These are phyloP conservation scores for Amblyornis subalaris DNA, from an alignment of 2,113 vertebrate genomes.

Conservation along the genomic window DNA sequence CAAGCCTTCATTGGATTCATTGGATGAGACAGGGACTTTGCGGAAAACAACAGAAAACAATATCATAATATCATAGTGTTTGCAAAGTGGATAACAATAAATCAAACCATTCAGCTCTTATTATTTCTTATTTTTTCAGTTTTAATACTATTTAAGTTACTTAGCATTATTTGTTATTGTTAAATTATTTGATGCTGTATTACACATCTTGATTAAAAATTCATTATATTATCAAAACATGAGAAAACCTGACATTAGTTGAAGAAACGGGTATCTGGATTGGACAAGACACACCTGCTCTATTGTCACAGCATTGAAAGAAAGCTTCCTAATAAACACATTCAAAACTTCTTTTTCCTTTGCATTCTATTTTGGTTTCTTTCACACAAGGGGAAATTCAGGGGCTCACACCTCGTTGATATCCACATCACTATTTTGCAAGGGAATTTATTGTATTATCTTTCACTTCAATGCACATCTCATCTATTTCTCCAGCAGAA, in stretches of 20 bases:
- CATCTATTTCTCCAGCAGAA: constrained; percentile 9
- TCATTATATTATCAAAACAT: background rate
- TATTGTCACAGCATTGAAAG: background rate
- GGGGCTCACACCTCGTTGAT: background rate
- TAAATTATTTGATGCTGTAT: background rate
- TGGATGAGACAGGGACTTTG: background rate
- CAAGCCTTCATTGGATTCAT: background rate
- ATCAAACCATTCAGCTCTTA: background rate
- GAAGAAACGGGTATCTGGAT: background rate
- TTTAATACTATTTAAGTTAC: background rate
- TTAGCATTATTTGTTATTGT: background rate
- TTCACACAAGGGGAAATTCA: background rate
- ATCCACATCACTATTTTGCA: background rate
- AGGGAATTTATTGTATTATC: constrained; percentile 38
- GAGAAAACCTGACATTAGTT: background rate
- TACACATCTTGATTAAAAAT: background rate
- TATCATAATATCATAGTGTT: background rate
- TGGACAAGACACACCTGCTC: background rate
- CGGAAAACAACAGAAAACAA: background rate
- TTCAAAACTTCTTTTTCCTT: background rate
- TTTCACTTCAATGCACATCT: constrained; percentile 40
- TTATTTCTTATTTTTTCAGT: background rate
- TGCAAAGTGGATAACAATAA: background rate
- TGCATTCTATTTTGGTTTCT: background rate
- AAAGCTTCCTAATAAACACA: background rate